These are phyloP conservation scores for Equus przewalskii DNA, from an alignment of 2,113 vertebrate species.

Conservation along the genomic window DNA sequence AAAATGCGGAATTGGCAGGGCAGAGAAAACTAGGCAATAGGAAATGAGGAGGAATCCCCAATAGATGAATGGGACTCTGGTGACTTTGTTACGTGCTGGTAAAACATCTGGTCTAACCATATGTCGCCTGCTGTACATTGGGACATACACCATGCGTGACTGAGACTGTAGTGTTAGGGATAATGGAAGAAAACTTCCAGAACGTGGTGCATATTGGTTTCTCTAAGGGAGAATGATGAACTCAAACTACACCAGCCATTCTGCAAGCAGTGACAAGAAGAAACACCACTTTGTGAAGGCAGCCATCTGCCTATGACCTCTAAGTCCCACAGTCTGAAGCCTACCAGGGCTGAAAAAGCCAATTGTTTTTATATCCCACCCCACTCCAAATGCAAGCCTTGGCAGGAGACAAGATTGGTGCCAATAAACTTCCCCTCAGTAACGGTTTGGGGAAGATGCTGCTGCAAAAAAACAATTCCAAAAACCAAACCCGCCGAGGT, in stretches of 20 bases:
- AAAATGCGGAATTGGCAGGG: rapidly evolving
- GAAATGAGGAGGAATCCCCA: background rate
- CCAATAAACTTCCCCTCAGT: background rate
- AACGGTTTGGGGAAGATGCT: background rate
- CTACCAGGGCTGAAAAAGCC: background rate
- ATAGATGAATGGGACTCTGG: background rate
- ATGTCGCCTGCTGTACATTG: rapidly evolving
- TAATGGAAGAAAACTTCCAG: background rate
- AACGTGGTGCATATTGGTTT: background rate
- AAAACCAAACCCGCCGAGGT: background rate
- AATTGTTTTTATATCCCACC: background rate
- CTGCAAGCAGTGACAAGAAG: background rate
- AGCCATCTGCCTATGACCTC: rapidly evolving
- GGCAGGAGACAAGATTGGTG: background rate
- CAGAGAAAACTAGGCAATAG: background rate
- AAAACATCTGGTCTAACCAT: background rate
- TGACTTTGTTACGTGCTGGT: background rate
- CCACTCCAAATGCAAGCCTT: background rate
- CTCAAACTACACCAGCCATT: background rate
- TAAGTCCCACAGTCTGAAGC: background rate
- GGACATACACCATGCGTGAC: rapidly evolving
- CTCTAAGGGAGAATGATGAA: background rate
- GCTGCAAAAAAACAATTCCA: background rate
- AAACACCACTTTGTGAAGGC: background rate
- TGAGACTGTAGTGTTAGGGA: rapidly evolving